Conservation (phyloP, 2,797 vertebrate species). For the Fratercula arctica region DNA sequence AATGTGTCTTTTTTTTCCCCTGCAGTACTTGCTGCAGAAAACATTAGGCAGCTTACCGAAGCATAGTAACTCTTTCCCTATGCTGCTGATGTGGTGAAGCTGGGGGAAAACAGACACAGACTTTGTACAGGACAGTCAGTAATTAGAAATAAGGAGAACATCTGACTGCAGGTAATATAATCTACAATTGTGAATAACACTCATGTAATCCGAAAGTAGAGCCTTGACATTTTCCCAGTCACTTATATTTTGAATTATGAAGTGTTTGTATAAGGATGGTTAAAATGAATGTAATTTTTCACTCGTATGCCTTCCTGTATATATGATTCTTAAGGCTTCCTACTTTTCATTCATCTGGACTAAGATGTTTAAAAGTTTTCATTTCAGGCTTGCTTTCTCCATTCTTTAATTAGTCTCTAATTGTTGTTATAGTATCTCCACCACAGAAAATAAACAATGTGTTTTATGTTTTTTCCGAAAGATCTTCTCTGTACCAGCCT, state of each 20-base stretch:
- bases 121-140: neutral
- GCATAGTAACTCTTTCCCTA: neutral
- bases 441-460: neutral
- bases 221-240: neutral
- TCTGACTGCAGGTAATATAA: neutral
- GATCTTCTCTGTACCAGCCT: neutral
- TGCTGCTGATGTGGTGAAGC: slow-evolving; percentile 34
- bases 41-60: neutral
- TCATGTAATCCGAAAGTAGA: neutral
- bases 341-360: neutral
- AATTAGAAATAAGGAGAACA: slow-evolving; percentile 19
- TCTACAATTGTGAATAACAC: neutral
- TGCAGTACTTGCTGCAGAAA: neutral
- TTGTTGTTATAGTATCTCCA: neutral
- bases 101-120: neutral
- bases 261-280: neutral
- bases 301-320: neutral
- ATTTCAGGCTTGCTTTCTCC: neutral
- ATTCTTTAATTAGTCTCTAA: neutral
- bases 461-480: neutral
- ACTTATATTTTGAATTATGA: neutral
- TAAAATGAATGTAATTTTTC: neutral
- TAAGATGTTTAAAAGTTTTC: neutral
- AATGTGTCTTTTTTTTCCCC: neutral
- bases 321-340: neutral